phyloP scores from a whole-genome alignment of 1,140 invertebrate genomes.

The Periplaneta americana region DNA sequence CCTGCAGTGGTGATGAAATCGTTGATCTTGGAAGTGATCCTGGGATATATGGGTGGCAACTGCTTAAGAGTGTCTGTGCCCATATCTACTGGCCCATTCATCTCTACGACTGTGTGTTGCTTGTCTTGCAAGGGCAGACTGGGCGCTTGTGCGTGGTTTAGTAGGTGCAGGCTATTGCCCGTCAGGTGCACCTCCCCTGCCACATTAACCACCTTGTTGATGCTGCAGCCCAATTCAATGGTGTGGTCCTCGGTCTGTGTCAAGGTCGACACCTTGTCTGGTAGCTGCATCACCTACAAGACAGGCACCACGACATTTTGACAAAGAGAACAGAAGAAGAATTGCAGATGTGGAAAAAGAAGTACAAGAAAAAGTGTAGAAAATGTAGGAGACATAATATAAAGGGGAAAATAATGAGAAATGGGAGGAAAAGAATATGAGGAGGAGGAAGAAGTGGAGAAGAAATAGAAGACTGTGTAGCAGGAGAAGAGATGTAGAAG shows the following conservation, averaged over 20 bases:
- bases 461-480: no score
- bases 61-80: neutral
- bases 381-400: no score
- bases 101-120: no score
- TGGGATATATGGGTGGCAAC: neutral
- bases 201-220: neutral
- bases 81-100: neutral
- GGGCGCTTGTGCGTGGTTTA: neutral
- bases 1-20: neutral
- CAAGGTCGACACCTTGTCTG: slow-evolving; percentile 6
- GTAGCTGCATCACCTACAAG: slow-evolving; percentile 1
- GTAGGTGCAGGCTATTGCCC: neutral
- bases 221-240: neutral
- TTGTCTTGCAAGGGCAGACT: neutral
- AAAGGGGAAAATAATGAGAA: no score
- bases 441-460: no score
- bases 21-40: neutral
- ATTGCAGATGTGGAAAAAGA: neutral
- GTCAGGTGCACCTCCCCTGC: neutral
- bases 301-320: neutral
- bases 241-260: slow-evolving; percentile 2
- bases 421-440: no score
- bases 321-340: neutral
- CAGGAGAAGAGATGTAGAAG: no score
- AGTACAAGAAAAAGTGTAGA: no score